These are phyloP conservation scores for Clarias fuscus DNA, from an alignment of 2,797 vertebrate genomes.

Conservation along the genomic window DNA sequence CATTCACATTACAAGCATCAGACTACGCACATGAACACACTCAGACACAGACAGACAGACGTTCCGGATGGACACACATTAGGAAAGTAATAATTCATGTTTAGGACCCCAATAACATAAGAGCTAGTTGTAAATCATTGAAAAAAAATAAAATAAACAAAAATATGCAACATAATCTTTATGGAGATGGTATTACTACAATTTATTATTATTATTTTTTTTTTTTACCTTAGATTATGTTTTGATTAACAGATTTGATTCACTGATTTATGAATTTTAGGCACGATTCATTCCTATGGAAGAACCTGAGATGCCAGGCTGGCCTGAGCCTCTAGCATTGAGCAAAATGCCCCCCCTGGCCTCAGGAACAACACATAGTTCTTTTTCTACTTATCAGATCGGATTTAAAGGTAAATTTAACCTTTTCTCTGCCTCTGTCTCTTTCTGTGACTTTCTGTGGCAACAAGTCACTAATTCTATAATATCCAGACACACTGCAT, in stretches of 20 bases:
- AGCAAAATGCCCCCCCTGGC: not conserved
- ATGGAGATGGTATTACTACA: not conserved
- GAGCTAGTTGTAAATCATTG: not conserved
- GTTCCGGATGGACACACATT: not conserved
- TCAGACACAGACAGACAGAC: not conserved
- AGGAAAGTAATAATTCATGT: not conserved
- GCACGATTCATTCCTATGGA: not conserved
- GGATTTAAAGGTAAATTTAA: constrained; percentile 5
- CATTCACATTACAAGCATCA: constrained; percentile 48
- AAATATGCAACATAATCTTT: not conserved
- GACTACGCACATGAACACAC: constrained; percentile 20
- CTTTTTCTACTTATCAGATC: constrained; percentile 4
- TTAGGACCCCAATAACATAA: not conserved
- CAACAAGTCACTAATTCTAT: not conserved
- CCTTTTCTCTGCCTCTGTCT: not conserved
- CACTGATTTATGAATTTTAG: no score
- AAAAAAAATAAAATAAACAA: not conserved
- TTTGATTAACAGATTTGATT: not conserved
- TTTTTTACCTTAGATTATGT: not conserved
- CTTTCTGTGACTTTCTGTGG: not conserved
- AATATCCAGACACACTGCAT: not conserved
- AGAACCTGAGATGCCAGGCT: not conserved
- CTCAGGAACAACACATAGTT: not conserved
- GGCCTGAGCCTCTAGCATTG: not conserved
- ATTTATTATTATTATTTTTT: no score